These are phyloP conservation scores for Remorina albescens DNA, from an alignment of 2,797 vertebrate genomes.

Conservation along the genomic window DNA sequence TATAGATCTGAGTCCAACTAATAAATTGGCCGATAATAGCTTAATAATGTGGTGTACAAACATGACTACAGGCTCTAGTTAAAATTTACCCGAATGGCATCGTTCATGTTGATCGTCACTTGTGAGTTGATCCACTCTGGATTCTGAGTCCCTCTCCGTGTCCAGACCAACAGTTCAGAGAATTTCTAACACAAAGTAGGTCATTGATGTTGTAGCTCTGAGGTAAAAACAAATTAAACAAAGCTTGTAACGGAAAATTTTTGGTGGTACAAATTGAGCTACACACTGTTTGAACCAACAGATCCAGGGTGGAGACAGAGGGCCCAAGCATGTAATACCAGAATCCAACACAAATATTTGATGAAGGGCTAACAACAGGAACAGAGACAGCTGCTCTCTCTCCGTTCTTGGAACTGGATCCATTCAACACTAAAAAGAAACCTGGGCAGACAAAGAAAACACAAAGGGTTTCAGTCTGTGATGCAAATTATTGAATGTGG, in stretches of 20 bases:
- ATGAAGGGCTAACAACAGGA: constrained; percentile 41
- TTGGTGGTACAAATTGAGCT: neutral
- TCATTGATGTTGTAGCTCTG: neutral
- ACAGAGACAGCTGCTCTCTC: constrained; percentile 73
- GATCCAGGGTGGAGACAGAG: constrained; percentile 79
- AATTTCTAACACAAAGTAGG: constrained; percentile 63
- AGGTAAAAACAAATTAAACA: neutral
- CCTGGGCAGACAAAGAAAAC: constrained; percentile 62
- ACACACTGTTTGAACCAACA: constrained; percentile 76
- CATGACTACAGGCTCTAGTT: neutral
- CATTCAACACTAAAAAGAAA: constrained; percentile 80
- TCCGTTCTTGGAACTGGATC: constrained; percentile 64
- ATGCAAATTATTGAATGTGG: neutral
- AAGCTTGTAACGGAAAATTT: neutral
- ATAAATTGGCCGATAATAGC: too few relatives aligned
- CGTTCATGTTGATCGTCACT: constrained; percentile 67
- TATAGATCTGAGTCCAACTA: too few relatives aligned
- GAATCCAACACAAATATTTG: constrained; percentile 81
- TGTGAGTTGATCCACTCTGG: constrained; percentile 78
- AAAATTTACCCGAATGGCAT: constrained; percentile 62
- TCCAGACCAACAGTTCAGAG: constrained; percentile 76
- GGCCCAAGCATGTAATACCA: constrained; percentile 86
- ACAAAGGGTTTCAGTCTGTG: constrained; percentile 1
- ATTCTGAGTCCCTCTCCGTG: constrained; percentile 74
- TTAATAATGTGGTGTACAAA: neutral